Base-by-base conservation (phyloP, 2,797 vertebrate species). In the Pipistrellus pygmaeus region DNA sequence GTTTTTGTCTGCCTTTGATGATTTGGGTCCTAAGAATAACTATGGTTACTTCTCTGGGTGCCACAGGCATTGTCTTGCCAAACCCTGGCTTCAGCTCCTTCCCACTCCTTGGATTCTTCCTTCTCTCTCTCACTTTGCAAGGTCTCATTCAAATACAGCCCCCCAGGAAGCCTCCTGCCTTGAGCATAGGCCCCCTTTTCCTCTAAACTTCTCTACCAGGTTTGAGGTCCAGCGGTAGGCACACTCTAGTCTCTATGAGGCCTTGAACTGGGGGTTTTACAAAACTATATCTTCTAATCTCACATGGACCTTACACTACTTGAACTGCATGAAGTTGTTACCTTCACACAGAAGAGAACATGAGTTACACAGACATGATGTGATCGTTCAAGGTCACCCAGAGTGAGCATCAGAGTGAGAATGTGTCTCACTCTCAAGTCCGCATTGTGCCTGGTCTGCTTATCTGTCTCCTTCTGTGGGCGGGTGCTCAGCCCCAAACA, bases 11-110 rank as follows among this genome's bases (percentile, higher is more conserved):
- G 17, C 25, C 51, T 35, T 48, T 60, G 48, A 51, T 60, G 41
- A 51, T 46, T 53, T 30, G 4, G 12, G 77, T 66, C 46, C 57
- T 51, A 71, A 32, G 64, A 44, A 72, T 48, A 87, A 30, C 38
- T 46, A 13, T 0, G 0, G 41, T 51, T 41, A n/a, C 27, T 41
- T 55, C 51, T 44, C 41, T 27, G n/a, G 0, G 0, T 18, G 64
- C 27, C 57, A 27, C 0, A 14, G 25, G 44, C 15, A 21, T 3
- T 57, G 38, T 27, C 21, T 77, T 2, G 14, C 18, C 21, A 51
- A 0, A 3, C 35, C 21, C 55, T 27, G 13, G 18, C 41, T 6
- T 6, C 20, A n/a, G 46, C n/a, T 27, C 27, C 21, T 66, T 66
- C 27, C 12, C 20, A 66, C 0, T 10, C 9, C 53, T 13, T 69